A percentile compares a stretch with the other conserved stretches of the same genome.
phyloP scores from a whole-genome alignment of 2,888 invertebrate genomes.

The Deilephila elpenor region DNA sequence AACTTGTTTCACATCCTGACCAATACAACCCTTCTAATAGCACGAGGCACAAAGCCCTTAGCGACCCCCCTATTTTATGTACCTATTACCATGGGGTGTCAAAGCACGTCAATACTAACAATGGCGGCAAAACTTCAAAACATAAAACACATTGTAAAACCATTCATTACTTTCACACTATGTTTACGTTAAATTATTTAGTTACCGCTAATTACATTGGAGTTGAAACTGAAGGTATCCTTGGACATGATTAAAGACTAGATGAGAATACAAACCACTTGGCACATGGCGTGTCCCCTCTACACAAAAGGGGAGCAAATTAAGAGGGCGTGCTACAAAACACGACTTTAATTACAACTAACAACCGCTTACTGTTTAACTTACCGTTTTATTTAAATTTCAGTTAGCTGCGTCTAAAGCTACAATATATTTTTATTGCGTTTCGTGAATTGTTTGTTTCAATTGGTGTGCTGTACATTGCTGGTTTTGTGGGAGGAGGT shows the following conservation, averaged over 20 bases:
- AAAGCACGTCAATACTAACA: neutral
- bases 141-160: slow-evolving; percentile 10
- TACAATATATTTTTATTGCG: neutral
- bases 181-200: slow-evolving; percentile 24
- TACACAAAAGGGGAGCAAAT: slow-evolving; percentile 58
- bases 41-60: neutral
- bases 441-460: neutral
- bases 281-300: slow-evolving; percentile 66
- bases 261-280: slow-evolving; percentile 46
- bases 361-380: slow-evolving; percentile 56
- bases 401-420: neutral
- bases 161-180: slow-evolving; percentile 9
- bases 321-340: slow-evolving; percentile 65
- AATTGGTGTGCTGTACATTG: slow-evolving; percentile 31
- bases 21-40: too few relatives aligned
- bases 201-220: slow-evolving; percentile 12
- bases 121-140: neutral
- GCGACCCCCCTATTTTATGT: neutral
- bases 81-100: neutral
- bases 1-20: too few relatives aligned
- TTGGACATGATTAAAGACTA: slow-evolving; percentile 44
- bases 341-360: slow-evolving; percentile 68
- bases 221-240: slow-evolving; percentile 50
- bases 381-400: slow-evolving; percentile 43
- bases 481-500: slow-evolving; percentile 16